A percentile compares a stretch with the other conserved stretches of the same genome.
Evolutionary conservation across 2,797 vertebrate genomes (phyloP).

Genomic region (Enteromius anoplus): DNA sequence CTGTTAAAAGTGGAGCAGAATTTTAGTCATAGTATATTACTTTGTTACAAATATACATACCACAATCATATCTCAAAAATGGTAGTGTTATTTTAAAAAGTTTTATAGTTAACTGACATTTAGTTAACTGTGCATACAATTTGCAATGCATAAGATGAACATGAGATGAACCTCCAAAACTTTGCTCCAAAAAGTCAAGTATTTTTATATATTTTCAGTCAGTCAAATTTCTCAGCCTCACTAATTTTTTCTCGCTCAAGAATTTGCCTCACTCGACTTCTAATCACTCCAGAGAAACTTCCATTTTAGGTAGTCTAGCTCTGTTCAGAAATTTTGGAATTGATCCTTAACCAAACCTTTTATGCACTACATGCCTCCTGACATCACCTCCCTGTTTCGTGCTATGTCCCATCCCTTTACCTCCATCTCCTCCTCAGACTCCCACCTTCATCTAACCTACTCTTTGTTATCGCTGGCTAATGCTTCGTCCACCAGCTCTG

Average conservation of each 20-base stretch:
- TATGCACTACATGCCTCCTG: constrained; percentile 72
- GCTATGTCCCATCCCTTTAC: constrained; percentile 54
- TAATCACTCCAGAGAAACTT: constrained; percentile 85
- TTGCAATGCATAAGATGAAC: not conserved
- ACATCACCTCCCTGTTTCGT: constrained; percentile 65
- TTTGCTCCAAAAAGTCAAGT: not conserved
- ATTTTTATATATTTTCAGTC: constrained; percentile 11
- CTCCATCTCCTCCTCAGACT: constrained; percentile 70
- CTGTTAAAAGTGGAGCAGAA: not conserved
- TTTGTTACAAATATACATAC: not conserved
- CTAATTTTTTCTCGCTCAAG: constrained; percentile 76
- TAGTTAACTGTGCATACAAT: not conserved
- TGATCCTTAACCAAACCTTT: constrained; percentile 77
- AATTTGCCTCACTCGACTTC: constrained; percentile 86
- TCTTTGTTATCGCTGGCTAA: constrained; percentile 98
- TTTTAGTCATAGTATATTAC: no score
- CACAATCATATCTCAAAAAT: not conserved
- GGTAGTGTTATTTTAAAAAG: not conserved
- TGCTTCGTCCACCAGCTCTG: constrained; percentile 87
- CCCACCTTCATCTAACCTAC: constrained; percentile 88
- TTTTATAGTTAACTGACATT: not conserved
- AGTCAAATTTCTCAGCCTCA: constrained; percentile 40
- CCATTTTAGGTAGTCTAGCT: constrained; percentile 93
- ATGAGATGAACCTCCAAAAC: not conserved
- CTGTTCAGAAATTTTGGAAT: constrained; percentile 79